Evolutionary conservation across 2,888 invertebrate genomes (phyloP), one percentile per base, ranked within the genome.

Genomic region (Agrypnus murinus): DNA sequence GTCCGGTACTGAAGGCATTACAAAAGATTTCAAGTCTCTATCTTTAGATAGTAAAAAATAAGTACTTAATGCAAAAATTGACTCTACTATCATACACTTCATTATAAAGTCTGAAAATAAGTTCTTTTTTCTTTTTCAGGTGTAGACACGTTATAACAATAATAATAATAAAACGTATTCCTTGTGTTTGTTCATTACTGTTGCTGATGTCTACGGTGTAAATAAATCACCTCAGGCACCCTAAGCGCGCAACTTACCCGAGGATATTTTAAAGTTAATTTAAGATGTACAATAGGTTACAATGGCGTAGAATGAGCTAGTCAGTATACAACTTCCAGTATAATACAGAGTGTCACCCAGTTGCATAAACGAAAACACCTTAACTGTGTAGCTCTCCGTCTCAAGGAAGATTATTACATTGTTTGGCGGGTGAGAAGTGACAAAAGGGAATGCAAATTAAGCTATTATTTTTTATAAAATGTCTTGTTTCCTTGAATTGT

Each of bases 261-360:
- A 65, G 76, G 78, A 77, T 78, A 78, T 81, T 81, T 82, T 80
- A 80, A 82, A 82, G 80, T 81, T 82, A 82, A 82, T 81, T 82
- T 82, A 81, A 77, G 77, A 79, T 74, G 80, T 81, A 83, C 83
- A 84, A 84, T 83, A 80, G 82, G 81, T 80, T 81, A 82, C 81
- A 82, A 82, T 81, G 74, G 81, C 75, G 76, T 78, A 79, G 80
- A 82, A 83, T 81, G 82, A 82, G 82, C 82, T 83, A 81, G 82
- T 83, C 83, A 81, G 79, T 79, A 80, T 60, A 78, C 80, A 77
- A 75, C 74, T 78, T 77, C 71, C 60, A 73, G 70, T 74, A 81
- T 81, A 82, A 82, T 82, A 77, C 80, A 78, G 79, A 79, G 77
- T 81, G 81, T 81, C 81, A 81, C 73, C 77, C 73, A 69, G 69